Percentiles rank a stretch among this genome's conserved stretches.
Conservation (phyloP, 2,888 invertebrate species). For the Coecobrya sp. region DNA sequence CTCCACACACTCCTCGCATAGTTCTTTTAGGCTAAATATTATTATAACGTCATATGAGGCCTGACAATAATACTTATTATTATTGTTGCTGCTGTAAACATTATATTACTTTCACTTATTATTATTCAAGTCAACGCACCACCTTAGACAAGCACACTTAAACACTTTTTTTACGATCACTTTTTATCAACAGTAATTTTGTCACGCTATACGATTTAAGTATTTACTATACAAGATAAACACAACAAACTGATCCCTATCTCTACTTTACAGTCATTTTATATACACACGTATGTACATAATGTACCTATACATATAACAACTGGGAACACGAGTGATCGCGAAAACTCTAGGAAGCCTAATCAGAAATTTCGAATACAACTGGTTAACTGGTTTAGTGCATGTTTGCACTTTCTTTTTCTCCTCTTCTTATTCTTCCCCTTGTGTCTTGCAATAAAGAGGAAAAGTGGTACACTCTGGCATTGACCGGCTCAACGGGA, state of each 20-base stretch:
- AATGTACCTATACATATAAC: not conserved
- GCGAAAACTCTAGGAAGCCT: conserved; percentile 25
- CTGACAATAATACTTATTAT: conserved; percentile 11
- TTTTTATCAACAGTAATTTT: conserved; percentile 5
- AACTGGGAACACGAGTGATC: conserved; percentile 5
- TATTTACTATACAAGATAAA: not conserved
- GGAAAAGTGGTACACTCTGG: conserved; percentile 14
- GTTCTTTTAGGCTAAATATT: not conserved
- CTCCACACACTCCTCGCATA: not conserved
- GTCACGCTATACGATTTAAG: conserved; percentile 53
- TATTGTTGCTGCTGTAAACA: not conserved
- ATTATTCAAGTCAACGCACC: conserved; percentile 2
- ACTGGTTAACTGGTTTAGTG: no score
- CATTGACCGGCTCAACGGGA: conserved; percentile 59
- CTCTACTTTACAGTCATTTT: not conserved
- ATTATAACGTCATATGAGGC: not conserved
- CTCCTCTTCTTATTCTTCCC: not conserved
- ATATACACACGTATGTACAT: not conserved
- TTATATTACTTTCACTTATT: conserved; percentile 3
- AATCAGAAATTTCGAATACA: not conserved
- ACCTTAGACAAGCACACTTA: not conserved
- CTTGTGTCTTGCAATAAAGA: not conserved
- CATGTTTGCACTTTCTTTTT: no score
- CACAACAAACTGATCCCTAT: not conserved
- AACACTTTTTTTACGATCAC: not conserved